Percentiles rank a stretch among this genome's conserved stretches.
phyloP scores from a whole-genome alignment of 1,140 invertebrate genomes.

The Gonioctena quinquepunctata region DNA sequence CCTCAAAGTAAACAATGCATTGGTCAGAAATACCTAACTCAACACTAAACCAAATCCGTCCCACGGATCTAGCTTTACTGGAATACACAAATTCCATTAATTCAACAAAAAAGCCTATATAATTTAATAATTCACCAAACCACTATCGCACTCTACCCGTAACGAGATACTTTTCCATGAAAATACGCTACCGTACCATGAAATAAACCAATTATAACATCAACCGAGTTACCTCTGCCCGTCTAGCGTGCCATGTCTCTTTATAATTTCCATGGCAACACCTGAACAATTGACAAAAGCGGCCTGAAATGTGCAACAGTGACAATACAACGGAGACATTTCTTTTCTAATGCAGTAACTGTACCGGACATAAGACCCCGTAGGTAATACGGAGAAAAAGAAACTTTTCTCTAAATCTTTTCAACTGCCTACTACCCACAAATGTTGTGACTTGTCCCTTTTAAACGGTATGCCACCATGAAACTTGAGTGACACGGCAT shows the following conservation, averaged over 20 bases:
- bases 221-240: neutral
- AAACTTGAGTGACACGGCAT: constrained; percentile 11
- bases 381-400: constrained; percentile 16
- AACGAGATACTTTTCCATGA: neutral
- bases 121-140: neutral
- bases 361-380: constrained; percentile 17
- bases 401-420: neutral
- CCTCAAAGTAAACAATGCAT: too few species aligned
- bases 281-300: neutral
- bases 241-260: too few species aligned
- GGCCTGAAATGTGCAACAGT: neutral
- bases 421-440: constrained; percentile 6
- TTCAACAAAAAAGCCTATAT: neutral
- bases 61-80: neutral
- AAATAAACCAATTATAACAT: neutral
- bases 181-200: neutral
- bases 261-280: neutral
- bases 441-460: constrained; percentile 28
- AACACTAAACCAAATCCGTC: too few species aligned
- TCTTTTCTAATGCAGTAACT: constrained; percentile 5
- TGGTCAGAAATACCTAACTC: too few species aligned
- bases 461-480: constrained; percentile 21
- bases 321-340: neutral
- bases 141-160: neutral
- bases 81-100: too few species aligned